Conservation (phyloP, 2,113 vertebrate species). For the Hemibagrus wyckioides region DNA sequence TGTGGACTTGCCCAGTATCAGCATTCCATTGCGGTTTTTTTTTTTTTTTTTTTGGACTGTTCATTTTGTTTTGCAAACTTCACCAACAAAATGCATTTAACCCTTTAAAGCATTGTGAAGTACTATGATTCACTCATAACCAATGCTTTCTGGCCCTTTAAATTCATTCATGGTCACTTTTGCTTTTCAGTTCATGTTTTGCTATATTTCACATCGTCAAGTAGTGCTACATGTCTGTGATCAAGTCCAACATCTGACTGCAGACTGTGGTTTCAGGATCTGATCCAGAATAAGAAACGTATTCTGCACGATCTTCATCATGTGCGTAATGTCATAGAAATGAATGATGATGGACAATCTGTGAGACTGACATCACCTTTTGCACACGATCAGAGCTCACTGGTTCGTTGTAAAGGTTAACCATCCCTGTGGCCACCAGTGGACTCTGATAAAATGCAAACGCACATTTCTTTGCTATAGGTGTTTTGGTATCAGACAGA, state of each 20-base stretch:
- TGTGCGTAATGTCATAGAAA: slow-evolving; percentile 43
- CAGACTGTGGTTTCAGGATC: slow-evolving; percentile 50
- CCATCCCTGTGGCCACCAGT: slow-evolving; percentile 18
- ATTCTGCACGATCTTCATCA: slow-evolving; percentile 48
- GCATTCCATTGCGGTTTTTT: slow-evolving; percentile 34
- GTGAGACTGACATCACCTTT: slow-evolving; percentile 44
- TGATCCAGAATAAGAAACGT: slow-evolving; percentile 43
- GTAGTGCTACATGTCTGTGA: slow-evolving; percentile 30
- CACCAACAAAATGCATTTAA: slow-evolving; percentile 70
- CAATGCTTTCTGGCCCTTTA: slow-evolving; percentile 57
- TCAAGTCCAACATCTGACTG: slow-evolving; percentile 40
- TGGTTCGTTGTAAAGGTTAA: slow-evolving; percentile 24
- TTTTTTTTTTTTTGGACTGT: slow-evolving; percentile 33
- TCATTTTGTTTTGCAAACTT: slow-evolving; percentile 41
- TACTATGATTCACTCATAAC: slow-evolving; percentile 53
- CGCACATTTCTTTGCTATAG: slow-evolving; percentile 37
- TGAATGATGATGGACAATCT: slow-evolving; percentile 50
- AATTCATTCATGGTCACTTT: slow-evolving; percentile 43
- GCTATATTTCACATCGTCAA: slow-evolving; percentile 12
- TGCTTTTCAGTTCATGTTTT: slow-evolving; percentile 25
- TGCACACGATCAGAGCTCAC: slow-evolving; percentile 51
- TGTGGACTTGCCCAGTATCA: slow-evolving; percentile 44
- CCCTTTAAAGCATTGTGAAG: slow-evolving; percentile 73
- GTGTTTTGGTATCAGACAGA: slow-evolving; percentile 37
- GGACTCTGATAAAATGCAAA: slow-evolving; percentile 41